Evolutionary conservation across 2,797 vertebrate species (phyloP), one percentile per base, ranked within the genome.

Genomic region (Zenarchopterus dispar): DNA sequence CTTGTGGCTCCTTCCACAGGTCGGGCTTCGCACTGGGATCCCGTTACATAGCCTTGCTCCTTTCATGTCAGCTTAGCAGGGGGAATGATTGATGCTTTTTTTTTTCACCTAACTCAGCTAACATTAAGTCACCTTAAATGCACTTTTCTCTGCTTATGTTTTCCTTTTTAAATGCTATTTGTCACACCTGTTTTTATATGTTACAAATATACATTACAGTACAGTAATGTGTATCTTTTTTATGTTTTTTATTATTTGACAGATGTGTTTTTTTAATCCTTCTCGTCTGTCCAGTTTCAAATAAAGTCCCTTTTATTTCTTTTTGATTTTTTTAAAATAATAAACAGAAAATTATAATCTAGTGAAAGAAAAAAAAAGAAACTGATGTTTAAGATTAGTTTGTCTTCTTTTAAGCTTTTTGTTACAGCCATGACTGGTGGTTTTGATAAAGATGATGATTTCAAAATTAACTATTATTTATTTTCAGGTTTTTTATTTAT

Each of bases 121-220:
- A 77, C 77, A 44, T 85, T 81, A 78, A 83, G 82, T 88, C 84
- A 88, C 89, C 89, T 89, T 90, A 91, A 90, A 90, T 81, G 67
- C 78, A 74, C 75, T 77, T 66, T 57, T 2, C 55, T 62, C 47
- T 49, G 44, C 42, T 22, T 39, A 22, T 58, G 24, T 62, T 53
- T 60, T 22, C 78, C 76, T 28, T 49, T 61, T 56, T 39, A 39
- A 39, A 3, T 39, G 36, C 13, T 39, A 16, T 39, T 39, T 15
- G 13, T 39, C 36, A 39, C 4, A 39, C 36, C 36, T 3, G 36
- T 39, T 39, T 39, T 15, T 15, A 39, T 39, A 46, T 46, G 18
- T 50, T 41, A 50, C 53, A 56, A 0, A 49, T 59, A 52, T 59
- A 21, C 64, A 52, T 59, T 67, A 39, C 48, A 51, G 39, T 24